Conservation (phyloP, 2,113 vertebrate species). For the Notarius quadriscutis region DNA sequence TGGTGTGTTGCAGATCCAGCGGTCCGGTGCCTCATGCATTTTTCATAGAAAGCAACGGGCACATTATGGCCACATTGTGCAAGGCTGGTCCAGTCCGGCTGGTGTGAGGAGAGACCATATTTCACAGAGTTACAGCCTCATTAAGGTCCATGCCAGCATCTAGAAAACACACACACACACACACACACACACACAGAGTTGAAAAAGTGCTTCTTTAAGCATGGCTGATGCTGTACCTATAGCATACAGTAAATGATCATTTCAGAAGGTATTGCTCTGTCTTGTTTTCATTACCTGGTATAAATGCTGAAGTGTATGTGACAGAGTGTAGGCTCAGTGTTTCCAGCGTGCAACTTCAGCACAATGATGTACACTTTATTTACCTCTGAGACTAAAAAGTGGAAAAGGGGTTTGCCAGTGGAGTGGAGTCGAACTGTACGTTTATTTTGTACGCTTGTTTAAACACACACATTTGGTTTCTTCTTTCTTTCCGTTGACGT, state of each 20-base stretch:
- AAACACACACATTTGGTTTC: background rate
- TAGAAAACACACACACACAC: conserved; percentile 30
- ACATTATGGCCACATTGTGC: conserved; percentile 69
- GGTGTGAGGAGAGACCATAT: conserved; percentile 60
- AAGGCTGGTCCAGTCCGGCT: conserved; percentile 53
- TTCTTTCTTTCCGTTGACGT: background rate
- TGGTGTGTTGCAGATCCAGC: conserved; percentile 68
- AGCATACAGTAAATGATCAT: conserved; percentile 40
- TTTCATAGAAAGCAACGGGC: conserved; percentile 71
- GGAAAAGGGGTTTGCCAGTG: background rate
- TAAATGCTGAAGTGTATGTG: conserved; percentile 26
- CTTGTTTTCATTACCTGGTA: conserved; percentile 47
- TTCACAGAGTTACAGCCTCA: conserved; percentile 64
- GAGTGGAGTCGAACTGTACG: background rate
- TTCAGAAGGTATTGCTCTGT: conserved; percentile 29
- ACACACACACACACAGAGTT: background rate
- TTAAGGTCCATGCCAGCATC: conserved; percentile 52
- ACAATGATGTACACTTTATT: background rate
- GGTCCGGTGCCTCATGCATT: conserved; percentile 69
- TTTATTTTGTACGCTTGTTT: background rate
- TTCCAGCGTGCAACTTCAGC: conserved; percentile 13
- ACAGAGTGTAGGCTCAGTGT: background rate
- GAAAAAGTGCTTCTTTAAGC: conserved; percentile 51
- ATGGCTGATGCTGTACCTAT: conserved; percentile 32
- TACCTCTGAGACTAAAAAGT: background rate